Conservation (phyloP, 2,888 invertebrate genomes). For the Tenthredo notha region DNA sequence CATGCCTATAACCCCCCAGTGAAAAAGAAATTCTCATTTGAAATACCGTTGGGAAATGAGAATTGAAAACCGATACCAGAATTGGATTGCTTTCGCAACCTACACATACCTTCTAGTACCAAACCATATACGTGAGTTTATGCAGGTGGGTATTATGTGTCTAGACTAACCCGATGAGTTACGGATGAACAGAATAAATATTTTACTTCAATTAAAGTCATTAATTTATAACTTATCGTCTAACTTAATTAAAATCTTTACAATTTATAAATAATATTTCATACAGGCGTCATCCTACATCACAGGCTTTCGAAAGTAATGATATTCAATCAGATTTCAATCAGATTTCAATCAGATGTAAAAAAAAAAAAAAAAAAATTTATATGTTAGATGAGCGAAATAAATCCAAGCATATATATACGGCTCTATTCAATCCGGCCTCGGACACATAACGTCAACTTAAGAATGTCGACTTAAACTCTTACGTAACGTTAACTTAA, state of each 20-base stretch:
- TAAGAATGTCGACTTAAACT: slow-evolving; percentile 33
- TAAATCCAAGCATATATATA: background rate
- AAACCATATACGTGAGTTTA: slow-evolving; percentile 4
- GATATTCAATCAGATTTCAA: background rate
- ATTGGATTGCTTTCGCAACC: slow-evolving; percentile 41
- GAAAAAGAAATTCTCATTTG: slow-evolving; percentile 48
- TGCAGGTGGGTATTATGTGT: background rate
- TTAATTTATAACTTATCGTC: background rate
- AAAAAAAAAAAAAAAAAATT: background rate
- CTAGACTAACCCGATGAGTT: background rate
- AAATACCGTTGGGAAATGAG: slow-evolving; percentile 47
- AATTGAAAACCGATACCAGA: slow-evolving; percentile 49
- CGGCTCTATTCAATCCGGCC: background rate
- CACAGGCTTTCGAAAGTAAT: background rate
- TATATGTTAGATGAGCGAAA: background rate
- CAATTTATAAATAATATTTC: background rate
- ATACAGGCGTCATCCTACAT: background rate
- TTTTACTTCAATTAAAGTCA: background rate
- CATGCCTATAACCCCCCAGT: background rate
- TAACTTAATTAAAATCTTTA: slow-evolving; percentile 7
- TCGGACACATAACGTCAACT: slow-evolving; percentile 38
- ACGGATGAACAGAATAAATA: background rate
- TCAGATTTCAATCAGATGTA: background rate
- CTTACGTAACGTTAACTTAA: slow-evolving; percentile 39
- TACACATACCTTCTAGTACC: background rate